Conservation (phyloP, 1,140 invertebrate genomes). For the Lepidurus arcticus region DNA sequence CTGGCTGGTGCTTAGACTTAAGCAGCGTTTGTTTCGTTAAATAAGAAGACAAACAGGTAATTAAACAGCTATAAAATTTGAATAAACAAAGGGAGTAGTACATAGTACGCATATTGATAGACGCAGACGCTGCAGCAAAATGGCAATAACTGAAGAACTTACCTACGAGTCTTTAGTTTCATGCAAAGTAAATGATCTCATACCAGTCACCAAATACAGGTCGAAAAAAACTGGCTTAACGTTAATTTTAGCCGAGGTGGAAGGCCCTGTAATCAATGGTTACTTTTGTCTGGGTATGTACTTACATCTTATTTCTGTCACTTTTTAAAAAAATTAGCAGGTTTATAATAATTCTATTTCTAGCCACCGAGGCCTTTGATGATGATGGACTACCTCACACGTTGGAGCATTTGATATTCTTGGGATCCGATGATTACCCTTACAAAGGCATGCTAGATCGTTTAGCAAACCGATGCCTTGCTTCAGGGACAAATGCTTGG, state of each 20-base stretch:
- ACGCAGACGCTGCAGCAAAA: not conserved
- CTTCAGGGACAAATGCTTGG: constrained; percentile 84
- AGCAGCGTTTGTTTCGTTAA: not conserved
- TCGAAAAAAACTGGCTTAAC: constrained; percentile 70
- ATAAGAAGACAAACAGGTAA: not conserved
- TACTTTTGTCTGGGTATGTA: constrained; percentile 76
- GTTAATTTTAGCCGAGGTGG: constrained; percentile 72
- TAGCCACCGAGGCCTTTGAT: constrained; percentile 82
- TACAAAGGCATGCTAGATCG: constrained; percentile 84
- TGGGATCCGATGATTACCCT: constrained; percentile 83
- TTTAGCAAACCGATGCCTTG: constrained; percentile 78
- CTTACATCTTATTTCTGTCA: constrained; percentile 25
- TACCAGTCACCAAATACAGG: constrained; percentile 74
- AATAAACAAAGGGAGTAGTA: not conserved
- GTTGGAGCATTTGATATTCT: constrained; percentile 83
- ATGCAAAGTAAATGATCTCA: constrained; percentile 58
- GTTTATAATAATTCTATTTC: constrained; percentile 38
- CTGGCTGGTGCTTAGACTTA: not conserved
- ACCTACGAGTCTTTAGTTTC: constrained; percentile 53
- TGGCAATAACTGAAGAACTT: constrained; percentile 13
- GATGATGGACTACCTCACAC: constrained; percentile 90
- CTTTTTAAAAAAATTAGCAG: not conserved
- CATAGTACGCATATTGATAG: not conserved
- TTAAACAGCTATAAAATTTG: not conserved
- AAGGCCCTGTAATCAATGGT: constrained; percentile 78